Base-by-base conservation (phyloP, 2,888 invertebrate genomes). In the Podabrus alpinus region DNA sequence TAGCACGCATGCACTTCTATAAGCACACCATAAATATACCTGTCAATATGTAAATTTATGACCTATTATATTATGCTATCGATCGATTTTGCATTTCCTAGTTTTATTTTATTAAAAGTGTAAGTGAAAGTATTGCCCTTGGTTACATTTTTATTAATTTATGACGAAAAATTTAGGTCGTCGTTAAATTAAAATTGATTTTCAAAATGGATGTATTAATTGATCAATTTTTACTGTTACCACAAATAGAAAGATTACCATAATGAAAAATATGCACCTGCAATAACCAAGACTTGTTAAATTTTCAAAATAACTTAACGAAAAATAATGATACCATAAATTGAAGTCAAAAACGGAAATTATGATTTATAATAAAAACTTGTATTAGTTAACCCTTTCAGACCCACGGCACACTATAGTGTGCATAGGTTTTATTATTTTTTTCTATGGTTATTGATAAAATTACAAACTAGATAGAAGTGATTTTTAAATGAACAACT, bases 1-100 rank as follows among this genome's bases (percentile, higher is more conserved):
- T 72, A 61, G 62, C 68, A 72, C 61, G 72, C 68, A 72, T 72
- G 72, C 72, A 72, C 29, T 72, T 72, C 59, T 21, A 64, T 45
- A 66, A 62, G 67, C 68, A 29, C 19, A 45, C 68, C 62, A 72
- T 68, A 72, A 68, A 68, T 72, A 72, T 25, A 68, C 68, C 72
- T 72, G 72, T 68, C 72, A 72, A 68, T 72, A 72, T 59, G 15
- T 72, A 68, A 68, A 72, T 72, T 72, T 72, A 72, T 68, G 68
- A 62, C 68, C 72, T 72, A 68, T 68, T 72, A 68, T 68, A 68
- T 24, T 64, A 21, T 16, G 71, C 9, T 45, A 16, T 15, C 29
- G 68, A 72, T 72, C 68, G 68, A 68, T 72, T 62, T 17, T 72
- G 72, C 72, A 72, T 68, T 72, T 72, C 72, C 72, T 71, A 59